These are phyloP conservation scores for Aethina tumida DNA, from an alignment of 1,140 invertebrate species.

Conservation along the genomic window DNA sequence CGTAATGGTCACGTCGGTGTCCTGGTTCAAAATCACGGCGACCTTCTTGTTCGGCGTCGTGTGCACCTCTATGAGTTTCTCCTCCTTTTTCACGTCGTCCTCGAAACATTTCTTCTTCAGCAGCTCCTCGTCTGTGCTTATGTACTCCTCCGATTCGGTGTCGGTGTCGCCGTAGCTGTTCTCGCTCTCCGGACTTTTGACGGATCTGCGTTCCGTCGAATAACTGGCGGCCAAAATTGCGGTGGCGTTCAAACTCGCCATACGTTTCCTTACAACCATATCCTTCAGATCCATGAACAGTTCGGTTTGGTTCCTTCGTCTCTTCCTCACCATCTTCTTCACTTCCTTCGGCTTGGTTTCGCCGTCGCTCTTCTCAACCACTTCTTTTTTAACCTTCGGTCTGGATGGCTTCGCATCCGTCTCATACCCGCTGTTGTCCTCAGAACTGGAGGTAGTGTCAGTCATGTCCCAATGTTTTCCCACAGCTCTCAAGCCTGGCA, in stretches of 20 bases:
- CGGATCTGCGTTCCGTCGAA: slow-evolving; percentile 58
- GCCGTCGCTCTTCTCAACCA: slow-evolving; percentile 9
- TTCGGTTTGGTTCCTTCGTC: slow-evolving; percentile 42
- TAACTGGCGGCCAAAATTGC: slow-evolving; percentile 87
- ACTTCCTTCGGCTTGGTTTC: slow-evolving; percentile 14
- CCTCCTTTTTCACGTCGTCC: slow-evolving; percentile 38
- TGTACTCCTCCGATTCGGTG: slow-evolving; percentile 35
- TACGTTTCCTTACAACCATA: slow-evolving; percentile 79
- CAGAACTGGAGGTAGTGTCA: slow-evolving; percentile 46
- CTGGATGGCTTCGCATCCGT: slow-evolving; percentile 13
- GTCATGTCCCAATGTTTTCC: slow-evolving; percentile 76
- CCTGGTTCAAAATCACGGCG: slow-evolving; percentile 65
- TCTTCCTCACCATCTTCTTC: slow-evolving; percentile 20
- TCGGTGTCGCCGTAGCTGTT: slow-evolving; percentile 44
- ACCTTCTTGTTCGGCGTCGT: slow-evolving; percentile 47
- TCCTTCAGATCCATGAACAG: slow-evolving; percentile 76
- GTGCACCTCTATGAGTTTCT: slow-evolving; percentile 45
- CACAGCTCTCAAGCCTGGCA: slow-evolving; percentile 61
- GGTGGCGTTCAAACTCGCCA: slow-evolving; percentile 87
- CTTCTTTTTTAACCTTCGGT: slow-evolving; percentile 16
- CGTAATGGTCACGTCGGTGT: slow-evolving; percentile 77
- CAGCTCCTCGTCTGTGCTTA: slow-evolving; percentile 31
- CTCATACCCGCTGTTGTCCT: slow-evolving; percentile 35
- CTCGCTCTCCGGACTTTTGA: slow-evolving; percentile 43
- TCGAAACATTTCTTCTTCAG: slow-evolving; percentile 36